Conservation (phyloP, 2,113 vertebrate genomes). For the Sigmodon hispidus region DNA sequence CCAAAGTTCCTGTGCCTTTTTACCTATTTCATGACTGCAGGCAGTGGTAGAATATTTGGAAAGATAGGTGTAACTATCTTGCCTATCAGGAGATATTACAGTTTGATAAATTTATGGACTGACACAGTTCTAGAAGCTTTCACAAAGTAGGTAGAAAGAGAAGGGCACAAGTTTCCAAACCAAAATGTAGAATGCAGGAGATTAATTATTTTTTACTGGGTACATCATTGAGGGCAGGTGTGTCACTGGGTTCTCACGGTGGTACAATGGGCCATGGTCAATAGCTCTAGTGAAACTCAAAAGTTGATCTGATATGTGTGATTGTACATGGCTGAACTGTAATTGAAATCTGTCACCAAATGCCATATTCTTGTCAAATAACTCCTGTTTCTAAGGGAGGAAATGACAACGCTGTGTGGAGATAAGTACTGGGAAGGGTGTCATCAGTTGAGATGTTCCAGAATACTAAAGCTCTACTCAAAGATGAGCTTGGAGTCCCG, state of each 20-base stretch:
- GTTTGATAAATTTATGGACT: neutral
- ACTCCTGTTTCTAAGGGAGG: constrained; percentile 18
- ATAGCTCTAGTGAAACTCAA: constrained; percentile 26
- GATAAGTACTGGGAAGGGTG: neutral
- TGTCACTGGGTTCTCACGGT: neutral
- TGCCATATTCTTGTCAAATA: neutral
- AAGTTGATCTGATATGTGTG: constrained; percentile 7
- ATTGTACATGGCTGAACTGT: constrained; percentile 19
- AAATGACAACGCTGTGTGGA: neutral
- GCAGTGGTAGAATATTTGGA: neutral
- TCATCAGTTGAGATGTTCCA: neutral
- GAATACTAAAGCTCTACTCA: neutral
- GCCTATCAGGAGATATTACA: neutral
- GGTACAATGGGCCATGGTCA: neutral
- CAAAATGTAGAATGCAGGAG: constrained; percentile 42
- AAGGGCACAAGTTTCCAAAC: constrained; percentile 6
- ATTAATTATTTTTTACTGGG: neutral
- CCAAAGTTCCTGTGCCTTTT: constrained; percentile 30
- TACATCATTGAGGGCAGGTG: neutral
- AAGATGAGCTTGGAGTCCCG: constrained; percentile 19
- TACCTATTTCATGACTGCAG: neutral
- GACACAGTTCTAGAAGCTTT: constrained; percentile 39
- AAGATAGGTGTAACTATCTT: neutral
- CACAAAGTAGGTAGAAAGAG: neutral
- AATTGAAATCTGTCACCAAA: constrained; percentile 16